These are phyloP conservation scores for Rhopilema esculentum DNA, from an alignment of 30 jellyfish, hydroid and myxozoan species.

Conservation along the genomic window DNA sequence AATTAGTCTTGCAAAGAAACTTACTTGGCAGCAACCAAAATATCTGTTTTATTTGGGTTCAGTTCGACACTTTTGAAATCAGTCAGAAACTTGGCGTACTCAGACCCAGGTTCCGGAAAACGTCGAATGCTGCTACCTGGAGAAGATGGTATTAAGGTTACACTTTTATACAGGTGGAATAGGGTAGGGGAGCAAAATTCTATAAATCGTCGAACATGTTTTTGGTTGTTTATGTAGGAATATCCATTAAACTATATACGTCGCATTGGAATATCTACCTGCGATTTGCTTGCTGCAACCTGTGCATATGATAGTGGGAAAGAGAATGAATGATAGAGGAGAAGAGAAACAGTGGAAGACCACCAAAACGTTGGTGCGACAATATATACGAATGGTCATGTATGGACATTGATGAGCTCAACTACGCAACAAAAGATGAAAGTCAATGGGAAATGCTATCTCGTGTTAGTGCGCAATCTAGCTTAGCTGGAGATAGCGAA, in stretches of 20 bases:
- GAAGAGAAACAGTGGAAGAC: constrained; percentile 2
- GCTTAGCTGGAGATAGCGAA: neutral
- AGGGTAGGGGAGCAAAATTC: too few relatives aligned
- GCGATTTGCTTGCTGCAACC: too few relatives aligned
- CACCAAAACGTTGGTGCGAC: constrained; percentile 33
- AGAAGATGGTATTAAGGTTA: neutral
- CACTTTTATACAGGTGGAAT: too few relatives aligned
- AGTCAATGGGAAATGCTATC: constrained; percentile 4
- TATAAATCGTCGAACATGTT: too few relatives aligned
- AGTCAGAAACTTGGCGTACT: neutral
- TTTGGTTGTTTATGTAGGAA: too few relatives aligned
- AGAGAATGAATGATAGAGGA: neutral
- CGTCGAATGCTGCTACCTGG: constrained; percentile 39
- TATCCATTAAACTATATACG: too few relatives aligned
- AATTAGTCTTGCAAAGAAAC: neutral
- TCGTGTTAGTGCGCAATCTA: constrained; percentile 3
- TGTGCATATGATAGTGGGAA: too few relatives aligned
- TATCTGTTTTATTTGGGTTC: constrained; percentile 2
- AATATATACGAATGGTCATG: constrained; percentile 27
- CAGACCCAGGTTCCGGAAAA: constrained; percentile 47
- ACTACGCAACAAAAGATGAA: constrained; percentile 13
- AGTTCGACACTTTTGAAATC: constrained; percentile 1
- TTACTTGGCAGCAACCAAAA: constrained; percentile 28
- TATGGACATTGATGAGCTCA: constrained; percentile 28
- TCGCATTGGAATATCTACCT: too few relatives aligned